Evolutionary conservation across 1,140 invertebrate species (phyloP).

Genomic region (Panulirus ornatus): DNA sequence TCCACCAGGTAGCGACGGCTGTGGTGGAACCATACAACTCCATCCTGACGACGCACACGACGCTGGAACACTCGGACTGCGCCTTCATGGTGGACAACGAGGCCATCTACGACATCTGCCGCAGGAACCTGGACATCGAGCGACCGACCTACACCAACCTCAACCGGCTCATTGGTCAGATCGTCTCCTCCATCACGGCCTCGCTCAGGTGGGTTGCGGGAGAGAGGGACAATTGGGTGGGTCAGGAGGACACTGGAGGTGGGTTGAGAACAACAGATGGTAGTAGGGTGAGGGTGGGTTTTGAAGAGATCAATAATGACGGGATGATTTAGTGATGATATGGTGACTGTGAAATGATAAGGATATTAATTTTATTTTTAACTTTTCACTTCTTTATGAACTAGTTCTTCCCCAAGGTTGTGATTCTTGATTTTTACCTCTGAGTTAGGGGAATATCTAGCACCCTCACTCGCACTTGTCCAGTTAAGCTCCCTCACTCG

Average conservation of each 20-base stretch:
- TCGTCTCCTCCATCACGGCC: conserved; percentile 53
- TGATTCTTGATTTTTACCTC: too few relatives aligned
- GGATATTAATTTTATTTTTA: too few relatives aligned
- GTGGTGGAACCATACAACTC: conserved; percentile 42
- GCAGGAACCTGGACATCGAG: conserved; percentile 39
- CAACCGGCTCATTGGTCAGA: conserved; percentile 58
- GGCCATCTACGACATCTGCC: conserved; percentile 35
- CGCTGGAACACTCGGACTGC: conserved; percentile 28
- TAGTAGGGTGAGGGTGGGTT: background rate
- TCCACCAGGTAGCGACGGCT: conserved; percentile 2
- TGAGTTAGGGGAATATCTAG: too few relatives aligned
- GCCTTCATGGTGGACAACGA: conserved; percentile 40
- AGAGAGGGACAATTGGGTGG: background rate
- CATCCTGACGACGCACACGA: conserved; percentile 35
- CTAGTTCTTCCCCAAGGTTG: too few relatives aligned
- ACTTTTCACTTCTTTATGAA: too few relatives aligned
- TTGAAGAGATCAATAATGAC: background rate
- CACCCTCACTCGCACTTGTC: too few relatives aligned
- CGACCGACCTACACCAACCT: conserved; percentile 58
- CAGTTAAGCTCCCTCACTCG: too few relatives aligned
- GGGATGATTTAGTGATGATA: background rate
- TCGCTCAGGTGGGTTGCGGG: conserved; percentile 12
- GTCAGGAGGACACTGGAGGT: background rate
- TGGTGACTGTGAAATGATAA: background rate
- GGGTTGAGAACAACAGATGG: background rate